Conservation (phyloP, 1,140 invertebrate genomes). For the Drosophila saltans region DNA sequence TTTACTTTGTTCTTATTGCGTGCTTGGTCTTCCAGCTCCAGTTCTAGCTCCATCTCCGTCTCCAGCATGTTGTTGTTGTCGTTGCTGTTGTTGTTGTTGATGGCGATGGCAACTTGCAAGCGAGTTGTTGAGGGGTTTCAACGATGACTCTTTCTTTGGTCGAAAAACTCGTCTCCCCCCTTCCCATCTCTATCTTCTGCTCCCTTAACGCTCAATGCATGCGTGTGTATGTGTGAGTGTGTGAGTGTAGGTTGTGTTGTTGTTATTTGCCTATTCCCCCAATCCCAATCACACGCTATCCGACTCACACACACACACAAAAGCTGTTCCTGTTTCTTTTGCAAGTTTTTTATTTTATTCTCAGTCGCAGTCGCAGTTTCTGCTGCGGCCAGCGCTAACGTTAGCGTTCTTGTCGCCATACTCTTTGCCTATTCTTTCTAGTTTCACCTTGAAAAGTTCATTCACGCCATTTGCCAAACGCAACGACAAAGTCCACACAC, state of each 20-base stretch:
- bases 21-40: slow-evolving; percentile 38
- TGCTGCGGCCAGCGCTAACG: slow-evolving; percentile 33
- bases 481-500: slow-evolving; percentile 64
- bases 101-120: slow-evolving; percentile 60
- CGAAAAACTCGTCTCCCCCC: slow-evolving; percentile 29
- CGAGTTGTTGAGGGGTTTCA: slow-evolving; percentile 22
- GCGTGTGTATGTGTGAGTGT: slow-evolving; percentile 41
- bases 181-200: background rate
- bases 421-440: slow-evolving; percentile 79
- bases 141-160: slow-evolving; percentile 61
- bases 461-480: slow-evolving; percentile 72
- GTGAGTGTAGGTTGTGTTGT: slow-evolving; percentile 24
- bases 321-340: slow-evolving; percentile 70
- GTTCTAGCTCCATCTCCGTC: slow-evolving; percentile 27
- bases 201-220: slow-evolving; percentile 27
- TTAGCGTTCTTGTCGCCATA: slow-evolving; percentile 48
- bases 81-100: slow-evolving; percentile 17
- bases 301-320: slow-evolving; percentile 43
- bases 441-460: slow-evolving; percentile 83
- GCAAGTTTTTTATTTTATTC: slow-evolving; percentile 46
- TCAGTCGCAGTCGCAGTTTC: slow-evolving; percentile 20
- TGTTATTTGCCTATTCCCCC: slow-evolving; percentile 45
- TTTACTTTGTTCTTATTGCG: slow-evolving; percentile 38
- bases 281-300: slow-evolving; percentile 73
- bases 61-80: slow-evolving; percentile 17